Evolutionary conservation across 2,113 vertebrate genomes (phyloP).

Genomic region (Cyprinodon tularosa): DNA sequence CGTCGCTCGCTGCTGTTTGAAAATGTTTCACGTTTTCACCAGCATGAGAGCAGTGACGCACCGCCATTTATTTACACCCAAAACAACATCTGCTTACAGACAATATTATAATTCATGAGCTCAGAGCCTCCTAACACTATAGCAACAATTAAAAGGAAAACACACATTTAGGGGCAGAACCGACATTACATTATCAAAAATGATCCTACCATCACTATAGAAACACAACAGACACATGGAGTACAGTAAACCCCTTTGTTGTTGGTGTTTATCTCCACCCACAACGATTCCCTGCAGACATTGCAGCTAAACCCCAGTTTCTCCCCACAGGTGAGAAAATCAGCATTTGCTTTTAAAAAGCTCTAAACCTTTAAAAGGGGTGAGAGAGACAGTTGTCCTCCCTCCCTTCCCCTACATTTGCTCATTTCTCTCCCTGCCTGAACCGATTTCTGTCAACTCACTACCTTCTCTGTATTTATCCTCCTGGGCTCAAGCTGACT

Average conservation of each 20-base stretch:
- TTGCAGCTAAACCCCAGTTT: conserved; percentile 18
- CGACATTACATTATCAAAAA: conserved; percentile 11
- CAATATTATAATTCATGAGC: conserved; percentile 27
- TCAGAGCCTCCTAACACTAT: conserved; percentile 17
- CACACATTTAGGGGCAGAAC: not conserved
- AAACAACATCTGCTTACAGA: not conserved
- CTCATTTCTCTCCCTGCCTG: not conserved
- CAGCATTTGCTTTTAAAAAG: conserved; percentile 52
- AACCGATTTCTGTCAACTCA: not conserved
- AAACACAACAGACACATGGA: conserved; percentile 5
- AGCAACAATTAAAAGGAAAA: not conserved
- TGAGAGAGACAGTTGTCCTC: conserved; percentile 4
- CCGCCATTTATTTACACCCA: not conserved
- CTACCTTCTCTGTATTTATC: not conserved
- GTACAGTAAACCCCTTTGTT: not conserved
- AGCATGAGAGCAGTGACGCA: not conserved
- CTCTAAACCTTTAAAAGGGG: conserved; percentile 55
- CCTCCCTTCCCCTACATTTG: conserved; percentile 21
- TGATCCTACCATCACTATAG: conserved; percentile 23
- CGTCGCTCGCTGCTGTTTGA: not conserved
- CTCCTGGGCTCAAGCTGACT: not conserved
- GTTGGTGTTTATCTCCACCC: conserved; percentile 22
- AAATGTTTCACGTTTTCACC: not conserved
- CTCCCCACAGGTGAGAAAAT: conserved; percentile 62
- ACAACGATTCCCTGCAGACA: conserved; percentile 49